These are phyloP conservation scores for Helobdella robusta DNA, from an alignment of 2,888 invertebrate genomes.

Conservation along the genomic window DNA sequence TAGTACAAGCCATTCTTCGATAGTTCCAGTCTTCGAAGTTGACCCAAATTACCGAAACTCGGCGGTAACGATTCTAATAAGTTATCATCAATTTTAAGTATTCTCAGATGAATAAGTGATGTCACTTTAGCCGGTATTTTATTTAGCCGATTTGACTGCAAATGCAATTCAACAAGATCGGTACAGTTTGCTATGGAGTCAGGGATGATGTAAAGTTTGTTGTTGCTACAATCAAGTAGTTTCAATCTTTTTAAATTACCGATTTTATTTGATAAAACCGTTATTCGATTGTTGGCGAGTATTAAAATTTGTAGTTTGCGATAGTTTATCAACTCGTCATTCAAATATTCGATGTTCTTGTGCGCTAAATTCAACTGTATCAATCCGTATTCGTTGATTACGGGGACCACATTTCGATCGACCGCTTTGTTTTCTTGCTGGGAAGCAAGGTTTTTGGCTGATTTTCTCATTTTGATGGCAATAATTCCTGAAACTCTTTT, in stretches of 20 bases:
- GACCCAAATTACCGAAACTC: constrained; percentile 40
- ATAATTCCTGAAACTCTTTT: too few species aligned
- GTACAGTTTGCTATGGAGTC: constrained; percentile 44
- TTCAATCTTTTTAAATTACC: constrained; percentile 40
- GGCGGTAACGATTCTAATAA: constrained; percentile 43
- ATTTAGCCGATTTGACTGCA: constrained; percentile 41
- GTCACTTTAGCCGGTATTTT: constrained; percentile 40
- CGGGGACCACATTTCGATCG: too few species aligned
- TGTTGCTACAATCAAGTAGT: constrained; percentile 39
- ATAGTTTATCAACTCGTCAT: constrained; percentile 7
- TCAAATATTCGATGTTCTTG: background rate
- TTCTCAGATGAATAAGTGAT: constrained; percentile 28
- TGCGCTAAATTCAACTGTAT: constrained; percentile 10
- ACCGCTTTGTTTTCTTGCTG: too few species aligned
- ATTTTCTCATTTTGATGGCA: too few species aligned
- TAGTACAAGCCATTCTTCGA: constrained; percentile 44
- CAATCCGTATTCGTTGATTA: constrained; percentile 13
- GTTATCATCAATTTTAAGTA: constrained; percentile 36
- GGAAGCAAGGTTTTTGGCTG: too few species aligned
- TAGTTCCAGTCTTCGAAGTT: constrained; percentile 41
- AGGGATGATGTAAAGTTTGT: constrained; percentile 39
- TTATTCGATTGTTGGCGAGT: constrained; percentile 38
- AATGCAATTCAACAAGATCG: constrained; percentile 41
- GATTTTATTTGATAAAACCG: constrained; percentile 39
- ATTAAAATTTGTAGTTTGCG: constrained; percentile 12